Conservation (phyloP, 2,797 vertebrate genomes). For the Jordanella pulchra region DNA sequence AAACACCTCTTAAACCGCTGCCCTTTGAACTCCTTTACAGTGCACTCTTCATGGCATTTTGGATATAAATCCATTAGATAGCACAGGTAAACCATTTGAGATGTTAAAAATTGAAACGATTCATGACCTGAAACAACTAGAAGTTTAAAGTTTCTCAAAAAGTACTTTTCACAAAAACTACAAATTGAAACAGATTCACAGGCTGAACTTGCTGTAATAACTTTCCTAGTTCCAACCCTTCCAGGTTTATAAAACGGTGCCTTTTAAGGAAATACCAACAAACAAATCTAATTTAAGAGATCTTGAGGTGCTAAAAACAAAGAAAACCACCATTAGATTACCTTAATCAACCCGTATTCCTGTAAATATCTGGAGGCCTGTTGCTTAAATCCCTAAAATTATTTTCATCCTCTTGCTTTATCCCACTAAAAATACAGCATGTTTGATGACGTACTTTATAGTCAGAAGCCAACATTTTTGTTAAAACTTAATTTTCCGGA, state of each 20-base stretch:
- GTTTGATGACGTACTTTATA: conserved; percentile 16
- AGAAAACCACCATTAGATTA: neutral
- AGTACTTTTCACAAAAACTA: neutral
- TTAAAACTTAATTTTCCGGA: conserved; percentile 60
- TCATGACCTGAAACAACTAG: neutral
- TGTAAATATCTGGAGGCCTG: neutral
- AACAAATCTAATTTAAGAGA: conserved; percentile 1
- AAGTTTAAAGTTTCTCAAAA: neutral
- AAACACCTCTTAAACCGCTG: too few relatives aligned
- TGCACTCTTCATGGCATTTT: neutral
- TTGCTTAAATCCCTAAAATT: conserved; percentile 28
- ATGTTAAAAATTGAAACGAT: neutral
- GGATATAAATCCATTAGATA: neutral
- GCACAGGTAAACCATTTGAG: neutral
- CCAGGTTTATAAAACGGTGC: neutral
- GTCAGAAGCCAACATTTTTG: conserved; percentile 51
- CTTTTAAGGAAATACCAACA: neutral
- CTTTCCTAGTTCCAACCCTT: neutral
- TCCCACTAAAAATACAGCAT: conserved; percentile 21
- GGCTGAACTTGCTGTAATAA: neutral
- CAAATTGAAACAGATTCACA: neutral
- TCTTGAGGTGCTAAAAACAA: neutral
- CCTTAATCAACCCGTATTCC: neutral
- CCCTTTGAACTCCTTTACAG: too few relatives aligned
- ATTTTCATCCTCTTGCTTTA: conserved; percentile 24